Evolutionary conservation across 1,140 invertebrate species (phyloP), one percentile per base, ranked within the genome.

Genomic region (Odontomachus brunneus): DNA sequence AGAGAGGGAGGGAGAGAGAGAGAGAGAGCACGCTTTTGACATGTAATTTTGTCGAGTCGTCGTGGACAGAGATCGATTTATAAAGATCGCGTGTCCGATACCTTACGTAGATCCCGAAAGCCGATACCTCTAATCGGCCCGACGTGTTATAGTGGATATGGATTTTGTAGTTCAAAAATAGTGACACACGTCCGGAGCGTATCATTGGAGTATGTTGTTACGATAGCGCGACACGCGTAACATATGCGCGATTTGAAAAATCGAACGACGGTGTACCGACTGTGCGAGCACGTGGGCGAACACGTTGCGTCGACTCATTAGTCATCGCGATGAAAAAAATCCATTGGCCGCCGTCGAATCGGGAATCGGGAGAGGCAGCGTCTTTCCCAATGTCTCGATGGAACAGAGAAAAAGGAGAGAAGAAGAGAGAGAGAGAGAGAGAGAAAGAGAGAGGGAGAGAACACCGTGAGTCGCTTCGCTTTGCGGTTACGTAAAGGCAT

Each of bases 251-350:
- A 60, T 4, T 33, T 14, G 62, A 76, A 76, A 76, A 53, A 55
- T 76, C 48, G 19, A 53, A 67, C 65, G 38, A 62, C 59, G 24
- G 55, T 24, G 49, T 44, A 73, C 57, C 33, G 80, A 24, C 24
- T n/a, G 19, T n/a, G 62, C 69, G 38, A 7, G 38, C 38, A 44
- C 38, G 78, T 83, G 78, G 72, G 80, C 71, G 78, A 83, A 81
- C 66, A 84, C 62, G 63, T 88, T 87, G 57, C 69, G 63, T 74
- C 69, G 63, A 29, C 59, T 82, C 76, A 67, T 86, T 86, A 88
- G 62, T 86, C 73, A 86, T 71, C 38, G 62, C 51, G 22, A 14
- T 3, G 67, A 48, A 67, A 76, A 83, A 83, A 81, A 60, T 38
- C 38, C 24, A 12, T 57, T 26, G 65, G 19, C 57, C 26, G 14